phyloP scores from a whole-genome alignment of 2,113 vertebrate species.

The Candoia aspera region DNA sequence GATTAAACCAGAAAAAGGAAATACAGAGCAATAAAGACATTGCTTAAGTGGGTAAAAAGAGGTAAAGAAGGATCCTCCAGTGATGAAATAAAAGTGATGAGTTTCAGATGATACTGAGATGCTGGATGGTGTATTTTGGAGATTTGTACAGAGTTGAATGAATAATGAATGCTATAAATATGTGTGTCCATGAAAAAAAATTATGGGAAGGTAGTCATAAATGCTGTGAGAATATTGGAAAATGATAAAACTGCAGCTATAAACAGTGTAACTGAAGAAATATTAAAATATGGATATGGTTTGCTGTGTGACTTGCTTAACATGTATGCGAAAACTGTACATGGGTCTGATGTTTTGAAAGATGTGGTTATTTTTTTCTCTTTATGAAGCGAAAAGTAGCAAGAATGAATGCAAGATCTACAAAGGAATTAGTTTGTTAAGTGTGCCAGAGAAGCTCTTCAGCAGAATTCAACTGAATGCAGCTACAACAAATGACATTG shows the following conservation, averaged over 20 bases:
- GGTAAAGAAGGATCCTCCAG: not conserved
- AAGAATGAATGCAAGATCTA: not conserved
- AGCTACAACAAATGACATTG: not conserved
- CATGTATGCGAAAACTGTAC: not conserved
- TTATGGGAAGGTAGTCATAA: not conserved
- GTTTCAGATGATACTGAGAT: not conserved
- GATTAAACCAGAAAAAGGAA: no score
- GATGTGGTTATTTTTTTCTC: not conserved
- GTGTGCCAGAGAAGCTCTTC: not conserved
- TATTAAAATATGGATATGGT: not conserved
- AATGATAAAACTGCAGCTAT: not conserved
- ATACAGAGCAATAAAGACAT: not conserved
- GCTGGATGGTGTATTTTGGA: not conserved
- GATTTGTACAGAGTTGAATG: not conserved
- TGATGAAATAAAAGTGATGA: not conserved
- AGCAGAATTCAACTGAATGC: not conserved
- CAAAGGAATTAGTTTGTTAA: not conserved
- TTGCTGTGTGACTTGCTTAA: not conserved
- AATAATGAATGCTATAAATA: not conserved
- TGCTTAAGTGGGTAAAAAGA: not conserved
- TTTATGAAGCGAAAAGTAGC: not conserved
- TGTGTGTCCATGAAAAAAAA: not conserved
- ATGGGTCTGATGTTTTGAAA: not conserved
- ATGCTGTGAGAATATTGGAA: not conserved
- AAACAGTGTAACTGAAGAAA: not conserved